Conservation (phyloP, 2,797 vertebrate genomes). For the Gallinago nigripennis region DNA sequence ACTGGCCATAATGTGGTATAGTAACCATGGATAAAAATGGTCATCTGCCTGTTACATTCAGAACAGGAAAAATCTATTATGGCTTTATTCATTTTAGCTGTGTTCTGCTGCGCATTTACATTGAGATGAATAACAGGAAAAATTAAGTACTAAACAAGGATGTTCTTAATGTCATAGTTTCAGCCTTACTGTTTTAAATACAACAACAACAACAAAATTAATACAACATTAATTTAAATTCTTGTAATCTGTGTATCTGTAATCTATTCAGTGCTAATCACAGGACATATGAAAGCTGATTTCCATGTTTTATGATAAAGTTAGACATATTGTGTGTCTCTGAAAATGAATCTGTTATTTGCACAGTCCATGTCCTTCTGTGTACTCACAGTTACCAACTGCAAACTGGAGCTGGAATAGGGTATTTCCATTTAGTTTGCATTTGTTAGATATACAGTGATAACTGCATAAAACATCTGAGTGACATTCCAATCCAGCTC, state of each 20-base stretch:
- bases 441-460: not conserved
- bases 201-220: not conserved
- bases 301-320: not conserved
- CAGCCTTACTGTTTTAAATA: not conserved
- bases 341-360: not conserved
- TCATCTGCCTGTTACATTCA: not conserved
- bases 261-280: not conserved
- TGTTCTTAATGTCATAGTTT: not conserved
- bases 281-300: not conserved
- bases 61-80: not conserved
- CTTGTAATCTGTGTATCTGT: not conserved
- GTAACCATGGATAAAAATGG: not conserved
- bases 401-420: not conserved
- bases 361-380: not conserved
- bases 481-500: conserved; percentile 30
- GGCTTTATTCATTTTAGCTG: not conserved
- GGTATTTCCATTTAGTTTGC: not conserved
- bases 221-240: not conserved
- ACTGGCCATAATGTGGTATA: not conserved
- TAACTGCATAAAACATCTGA: conserved; percentile 27
- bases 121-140: not conserved
- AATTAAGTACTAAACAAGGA: not conserved
- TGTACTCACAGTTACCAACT: not conserved
- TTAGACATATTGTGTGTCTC: not conserved
- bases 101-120: not conserved